Evolutionary conservation across 2,888 invertebrate genomes (phyloP).

Genomic region (Drosophila glabriapex): DNA sequence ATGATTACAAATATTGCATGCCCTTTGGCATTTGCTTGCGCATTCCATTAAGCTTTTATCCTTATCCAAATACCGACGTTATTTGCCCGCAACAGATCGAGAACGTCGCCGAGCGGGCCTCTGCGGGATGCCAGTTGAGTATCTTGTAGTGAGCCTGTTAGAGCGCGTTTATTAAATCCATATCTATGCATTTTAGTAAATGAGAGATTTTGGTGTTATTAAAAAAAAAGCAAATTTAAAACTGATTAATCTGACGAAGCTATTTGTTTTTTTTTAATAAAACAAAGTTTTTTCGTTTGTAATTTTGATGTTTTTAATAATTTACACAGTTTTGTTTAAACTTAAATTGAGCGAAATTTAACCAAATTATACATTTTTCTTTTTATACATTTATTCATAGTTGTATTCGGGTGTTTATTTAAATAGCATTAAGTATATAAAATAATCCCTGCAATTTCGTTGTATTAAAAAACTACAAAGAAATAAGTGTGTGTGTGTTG

Average conservation of each 20-base stretch:
- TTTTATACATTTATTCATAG: slow-evolving; percentile 53
- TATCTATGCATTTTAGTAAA: not conserved
- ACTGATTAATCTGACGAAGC: not conserved
- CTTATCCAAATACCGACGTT: not conserved
- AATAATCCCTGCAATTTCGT: slow-evolving; percentile 84
- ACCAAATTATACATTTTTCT: slow-evolving; percentile 38
- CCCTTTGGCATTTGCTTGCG: not conserved
- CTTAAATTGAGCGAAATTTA: slow-evolving; percentile 35
- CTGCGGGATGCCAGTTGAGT: not conserved
- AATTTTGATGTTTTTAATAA: slow-evolving; percentile 44
- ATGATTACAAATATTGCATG: not conserved
- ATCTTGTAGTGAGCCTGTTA: not conserved
- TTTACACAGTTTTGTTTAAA: slow-evolving; percentile 40
- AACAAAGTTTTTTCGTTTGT: slow-evolving; percentile 3
- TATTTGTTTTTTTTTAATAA: not conserved
- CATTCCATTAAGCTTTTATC: not conserved
- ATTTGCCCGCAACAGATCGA: not conserved
- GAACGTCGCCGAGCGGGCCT: not conserved
- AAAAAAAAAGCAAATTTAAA: not conserved
- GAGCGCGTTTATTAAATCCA: slow-evolving; percentile 3
- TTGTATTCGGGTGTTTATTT: slow-evolving; percentile 37
- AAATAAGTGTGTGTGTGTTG: slow-evolving; percentile 38
- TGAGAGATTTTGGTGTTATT: not conserved
- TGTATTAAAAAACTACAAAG: slow-evolving; percentile 64
- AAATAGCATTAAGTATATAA: slow-evolving; percentile 50